These are phyloP conservation scores for Sericinus montela DNA, from an alignment of 2,888 invertebrate genomes.

Conservation along the genomic window DNA sequence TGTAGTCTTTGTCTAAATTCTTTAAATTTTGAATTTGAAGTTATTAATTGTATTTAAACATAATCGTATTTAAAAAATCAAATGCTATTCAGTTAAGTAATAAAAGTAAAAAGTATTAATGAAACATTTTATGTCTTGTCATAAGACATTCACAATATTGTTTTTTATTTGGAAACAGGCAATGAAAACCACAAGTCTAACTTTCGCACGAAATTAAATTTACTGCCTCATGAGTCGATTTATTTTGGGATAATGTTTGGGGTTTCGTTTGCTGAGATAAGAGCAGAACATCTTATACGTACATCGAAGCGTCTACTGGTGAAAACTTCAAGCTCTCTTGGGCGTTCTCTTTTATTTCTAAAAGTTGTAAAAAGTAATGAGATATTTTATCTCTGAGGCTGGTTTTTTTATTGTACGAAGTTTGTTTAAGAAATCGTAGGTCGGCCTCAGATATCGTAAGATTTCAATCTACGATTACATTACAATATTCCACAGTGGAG, in stretches of 20 bases:
- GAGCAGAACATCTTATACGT: constrained; percentile 38
- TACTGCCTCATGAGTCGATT: constrained; percentile 52
- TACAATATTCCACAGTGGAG: constrained; percentile 21
- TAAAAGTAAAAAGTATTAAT: too few species aligned
- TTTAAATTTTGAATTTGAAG: background rate
- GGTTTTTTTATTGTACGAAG: constrained; percentile 46
- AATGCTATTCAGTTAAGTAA: too few species aligned
- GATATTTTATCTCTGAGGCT: constrained; percentile 56
- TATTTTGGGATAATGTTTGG: constrained; percentile 56
- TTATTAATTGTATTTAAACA: background rate
- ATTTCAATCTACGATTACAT: constrained; percentile 20
- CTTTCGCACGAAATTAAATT: constrained; percentile 66
- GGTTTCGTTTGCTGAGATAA: constrained; percentile 47
- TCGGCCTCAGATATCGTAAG: constrained; percentile 30
- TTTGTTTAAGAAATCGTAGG: constrained; percentile 24
- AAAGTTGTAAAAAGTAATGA: constrained; percentile 66
- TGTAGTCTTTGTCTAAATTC: constrained; percentile 7
- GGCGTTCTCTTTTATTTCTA: constrained; percentile 54
- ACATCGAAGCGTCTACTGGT: constrained; percentile 36
- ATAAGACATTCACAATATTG: too few species aligned
- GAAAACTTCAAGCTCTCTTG: constrained; percentile 48
- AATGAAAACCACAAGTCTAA: constrained; percentile 36
- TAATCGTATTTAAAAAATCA: too few species aligned
- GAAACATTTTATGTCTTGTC: too few species aligned
- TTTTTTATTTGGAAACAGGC: background rate